Percentiles rank a stretch among this genome's conserved stretches.
phyloP scores from a whole-genome alignment of 35 echinoderm and acorn worm species.

The Holothuria glaberrima region DNA sequence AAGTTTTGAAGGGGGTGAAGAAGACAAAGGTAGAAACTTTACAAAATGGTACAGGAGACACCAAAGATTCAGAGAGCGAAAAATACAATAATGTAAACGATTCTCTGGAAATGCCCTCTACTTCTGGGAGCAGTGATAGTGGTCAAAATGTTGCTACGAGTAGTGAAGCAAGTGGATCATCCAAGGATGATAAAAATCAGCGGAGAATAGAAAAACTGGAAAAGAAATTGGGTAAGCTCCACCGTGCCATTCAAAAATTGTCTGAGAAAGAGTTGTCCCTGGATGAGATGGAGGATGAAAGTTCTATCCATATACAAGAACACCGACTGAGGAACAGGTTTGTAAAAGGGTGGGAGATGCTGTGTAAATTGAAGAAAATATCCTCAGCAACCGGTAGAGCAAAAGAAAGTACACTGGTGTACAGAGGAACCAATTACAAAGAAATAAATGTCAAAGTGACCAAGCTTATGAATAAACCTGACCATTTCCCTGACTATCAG shows the following conservation, averaged over 20 bases:
- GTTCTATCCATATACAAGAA: conserved; percentile 70
- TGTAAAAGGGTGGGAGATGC: conserved; percentile 69
- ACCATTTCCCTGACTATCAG: conserved; percentile 74
- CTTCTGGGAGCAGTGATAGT: neutral
- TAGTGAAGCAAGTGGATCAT: neutral
- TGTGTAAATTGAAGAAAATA: conserved; percentile 71
- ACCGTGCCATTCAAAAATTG: conserved; percentile 70
- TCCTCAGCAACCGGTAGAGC: conserved; percentile 63
- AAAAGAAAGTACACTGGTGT: conserved; percentile 57
- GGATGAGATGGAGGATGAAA: conserved; percentile 76
- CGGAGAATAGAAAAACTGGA: conserved; percentile 67
- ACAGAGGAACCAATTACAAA: conserved; percentile 58
- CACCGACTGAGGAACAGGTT: conserved; percentile 64
- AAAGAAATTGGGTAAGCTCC: conserved; percentile 58
- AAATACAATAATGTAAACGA: neutral
- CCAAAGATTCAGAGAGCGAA: neutral
- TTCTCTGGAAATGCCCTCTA: too few species aligned
- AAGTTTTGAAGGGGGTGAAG: neutral
- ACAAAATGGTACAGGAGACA: neutral
- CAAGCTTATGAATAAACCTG: conserved; percentile 68
- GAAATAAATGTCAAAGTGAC: conserved; percentile 82
- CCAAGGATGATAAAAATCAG: conserved; percentile 42
- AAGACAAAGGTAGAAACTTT: neutral
- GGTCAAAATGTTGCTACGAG: neutral
- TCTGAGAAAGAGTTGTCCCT: conserved; percentile 70